Conservation (phyloP, 2,113 vertebrate species). For the Hippocampus guttulatus region DNA sequence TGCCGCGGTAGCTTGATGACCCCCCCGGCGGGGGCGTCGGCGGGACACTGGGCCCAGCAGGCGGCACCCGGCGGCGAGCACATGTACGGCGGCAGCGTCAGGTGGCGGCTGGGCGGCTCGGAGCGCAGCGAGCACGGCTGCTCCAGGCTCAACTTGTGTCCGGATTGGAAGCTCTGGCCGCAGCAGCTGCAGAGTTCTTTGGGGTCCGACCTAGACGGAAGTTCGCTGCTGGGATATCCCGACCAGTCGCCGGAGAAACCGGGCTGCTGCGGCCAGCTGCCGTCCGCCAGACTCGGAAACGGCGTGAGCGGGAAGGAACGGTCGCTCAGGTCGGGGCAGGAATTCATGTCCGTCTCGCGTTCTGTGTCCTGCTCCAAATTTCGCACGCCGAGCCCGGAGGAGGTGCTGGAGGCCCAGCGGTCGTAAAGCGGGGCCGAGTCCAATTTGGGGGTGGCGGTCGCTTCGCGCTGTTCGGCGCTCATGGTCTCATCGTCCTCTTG, state of each 20-base stretch:
- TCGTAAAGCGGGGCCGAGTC: background rate
- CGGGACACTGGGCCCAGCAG: constrained; percentile 57
- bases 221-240: constrained; percentile 52
- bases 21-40: constrained; percentile 37
- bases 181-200: constrained; percentile 44
- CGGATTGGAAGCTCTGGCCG: constrained; percentile 44
- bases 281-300: constrained; percentile 60
- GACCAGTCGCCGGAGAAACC: constrained; percentile 54
- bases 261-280: constrained; percentile 45
- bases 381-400: constrained; percentile 7
- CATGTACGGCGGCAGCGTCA: constrained; percentile 51
- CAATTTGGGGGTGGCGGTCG: background rate
- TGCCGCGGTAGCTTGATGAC: constrained; percentile 29
- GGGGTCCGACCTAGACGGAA: constrained; percentile 43
- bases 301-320: constrained; percentile 60
- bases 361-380: constrained; percentile 4
- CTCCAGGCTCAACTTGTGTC: constrained; percentile 61
- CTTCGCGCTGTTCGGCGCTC: constrained; percentile 42
- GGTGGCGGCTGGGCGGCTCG: constrained; percentile 55
- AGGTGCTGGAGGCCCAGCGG: background rate
- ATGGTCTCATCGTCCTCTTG: constrained; percentile 76
- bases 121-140: constrained; percentile 71
- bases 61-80: constrained; percentile 46
- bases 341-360: constrained; percentile 6
- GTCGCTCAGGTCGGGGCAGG: constrained; percentile 28